Evolutionary conservation across 2,797 vertebrate genomes (phyloP).

Genomic region (Otolemur crassicaudatus): DNA sequence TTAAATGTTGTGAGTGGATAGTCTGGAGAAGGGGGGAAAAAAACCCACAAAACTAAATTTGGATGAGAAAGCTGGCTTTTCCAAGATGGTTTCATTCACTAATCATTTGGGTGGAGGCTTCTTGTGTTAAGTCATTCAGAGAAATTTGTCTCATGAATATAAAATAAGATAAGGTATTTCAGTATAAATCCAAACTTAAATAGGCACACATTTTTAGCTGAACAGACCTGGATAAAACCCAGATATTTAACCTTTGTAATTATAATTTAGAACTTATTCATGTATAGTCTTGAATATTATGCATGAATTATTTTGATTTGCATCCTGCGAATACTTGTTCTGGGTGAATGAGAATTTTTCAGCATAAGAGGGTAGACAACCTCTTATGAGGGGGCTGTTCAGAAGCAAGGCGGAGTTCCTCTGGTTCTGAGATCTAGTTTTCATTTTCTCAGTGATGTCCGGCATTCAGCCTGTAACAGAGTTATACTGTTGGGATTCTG

Average conservation of each 20-base stretch:
- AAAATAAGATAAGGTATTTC: neutral
- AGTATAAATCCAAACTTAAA: neutral
- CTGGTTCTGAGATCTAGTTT: slow-evolving; percentile 42
- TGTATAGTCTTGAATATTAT: slow-evolving; percentile 20
- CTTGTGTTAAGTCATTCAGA: slow-evolving; percentile 9
- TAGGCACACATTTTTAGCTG: neutral
- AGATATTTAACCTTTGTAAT: slow-evolving; percentile 16
- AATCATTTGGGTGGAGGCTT: slow-evolving; percentile 16
- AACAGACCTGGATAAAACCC: neutral
- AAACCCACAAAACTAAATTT: neutral
- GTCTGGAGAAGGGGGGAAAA: neutral
- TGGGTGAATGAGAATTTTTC: slow-evolving; percentile 25
- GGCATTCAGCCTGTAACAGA: neutral
- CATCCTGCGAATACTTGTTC: neutral
- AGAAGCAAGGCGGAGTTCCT: neutral
- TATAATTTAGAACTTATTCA: slow-evolving; percentile 38
- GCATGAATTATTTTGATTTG: slow-evolving; percentile 25
- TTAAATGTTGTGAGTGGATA: neutral
- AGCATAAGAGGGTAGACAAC: neutral
- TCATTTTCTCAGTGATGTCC: slow-evolving; percentile 52
- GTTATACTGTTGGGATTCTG: slow-evolving; percentile 46
- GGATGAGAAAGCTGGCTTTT: neutral
- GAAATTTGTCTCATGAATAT: neutral
- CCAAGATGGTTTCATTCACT: neutral
- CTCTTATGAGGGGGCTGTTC: neutral